phyloP scores from a whole-genome alignment of 2,797 vertebrate genomes.

The Channallabes apus region DNA sequence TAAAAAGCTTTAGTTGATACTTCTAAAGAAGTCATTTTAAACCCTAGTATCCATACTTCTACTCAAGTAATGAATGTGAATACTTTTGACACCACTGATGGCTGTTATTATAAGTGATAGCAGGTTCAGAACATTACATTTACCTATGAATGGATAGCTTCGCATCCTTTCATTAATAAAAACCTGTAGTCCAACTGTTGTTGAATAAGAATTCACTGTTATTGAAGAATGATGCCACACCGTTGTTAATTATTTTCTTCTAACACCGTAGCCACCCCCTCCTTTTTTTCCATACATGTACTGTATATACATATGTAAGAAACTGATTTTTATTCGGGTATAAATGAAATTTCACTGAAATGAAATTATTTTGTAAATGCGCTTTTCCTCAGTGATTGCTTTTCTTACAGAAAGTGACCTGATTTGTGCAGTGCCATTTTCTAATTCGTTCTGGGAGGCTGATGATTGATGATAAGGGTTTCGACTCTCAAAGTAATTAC shows the following conservation, averaged over 20 bases:
- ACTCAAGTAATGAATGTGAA: no score
- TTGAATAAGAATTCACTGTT: neutral
- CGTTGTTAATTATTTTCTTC: neutral
- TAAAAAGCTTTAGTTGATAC: no score
- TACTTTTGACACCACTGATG: no score
- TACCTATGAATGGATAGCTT: neutral
- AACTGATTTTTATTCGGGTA: neutral
- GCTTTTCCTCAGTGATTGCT: slow-evolving; percentile 50
- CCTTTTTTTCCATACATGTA: neutral
- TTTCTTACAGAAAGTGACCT: slow-evolving; percentile 37
- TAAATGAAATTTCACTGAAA: slow-evolving; percentile 5
- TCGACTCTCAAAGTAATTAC: slow-evolving; percentile 44
- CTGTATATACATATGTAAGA: neutral
- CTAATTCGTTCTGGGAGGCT: slow-evolving; percentile 43
- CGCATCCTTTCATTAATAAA: neutral
- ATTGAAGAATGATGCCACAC: neutral
- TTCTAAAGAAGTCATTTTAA: no score
- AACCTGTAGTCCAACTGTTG: neutral
- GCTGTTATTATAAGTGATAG: neutral
- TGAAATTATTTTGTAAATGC: slow-evolving; percentile 9
- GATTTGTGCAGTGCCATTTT: slow-evolving; percentile 44
- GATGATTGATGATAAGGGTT: slow-evolving; percentile 59
- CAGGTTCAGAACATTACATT: neutral
- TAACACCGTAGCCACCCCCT: neutral
- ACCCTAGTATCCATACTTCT: no score